Evolutionary conservation across 1,140 invertebrate genomes (phyloP).

Genomic region (Ridgeia piscesae): DNA sequence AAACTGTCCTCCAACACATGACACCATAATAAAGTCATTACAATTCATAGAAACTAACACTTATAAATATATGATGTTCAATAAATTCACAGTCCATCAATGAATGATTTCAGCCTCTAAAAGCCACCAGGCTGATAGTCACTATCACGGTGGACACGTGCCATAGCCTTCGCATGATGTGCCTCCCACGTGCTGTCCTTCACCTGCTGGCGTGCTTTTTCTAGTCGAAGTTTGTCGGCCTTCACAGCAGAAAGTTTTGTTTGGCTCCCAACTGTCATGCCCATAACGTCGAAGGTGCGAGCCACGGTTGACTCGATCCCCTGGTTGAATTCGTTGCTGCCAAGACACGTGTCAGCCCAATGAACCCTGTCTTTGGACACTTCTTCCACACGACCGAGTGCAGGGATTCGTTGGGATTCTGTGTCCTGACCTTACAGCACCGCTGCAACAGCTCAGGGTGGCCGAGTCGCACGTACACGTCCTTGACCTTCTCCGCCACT

Average conservation of each 20-base stretch:
- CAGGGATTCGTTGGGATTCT: constrained; percentile 2
- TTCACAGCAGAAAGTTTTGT: background rate
- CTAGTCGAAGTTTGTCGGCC: background rate
- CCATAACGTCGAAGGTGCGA: background rate
- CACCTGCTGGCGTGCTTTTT: background rate
- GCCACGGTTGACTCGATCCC: background rate
- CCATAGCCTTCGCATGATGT: background rate
- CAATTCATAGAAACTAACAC: background rate
- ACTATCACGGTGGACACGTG: background rate
- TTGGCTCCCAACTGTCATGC: background rate
- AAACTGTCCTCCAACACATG: background rate
- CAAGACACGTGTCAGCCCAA: background rate
- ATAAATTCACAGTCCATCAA: background rate
- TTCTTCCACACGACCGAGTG: background rate
- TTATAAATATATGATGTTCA: background rate
- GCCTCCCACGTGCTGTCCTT: background rate
- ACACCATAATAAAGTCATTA: background rate
- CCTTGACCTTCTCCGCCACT: background rate
- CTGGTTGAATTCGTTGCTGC: background rate
- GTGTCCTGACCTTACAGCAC: background rate
- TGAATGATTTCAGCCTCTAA: background rate
- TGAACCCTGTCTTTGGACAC: background rate
- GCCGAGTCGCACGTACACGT: background rate
- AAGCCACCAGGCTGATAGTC: background rate
- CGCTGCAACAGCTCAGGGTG: background rate